Evolutionary conservation across 2,113 vertebrate genomes (phyloP), one percentile per base, ranked within the genome.

Genomic region (Spea bombifrons): DNA sequence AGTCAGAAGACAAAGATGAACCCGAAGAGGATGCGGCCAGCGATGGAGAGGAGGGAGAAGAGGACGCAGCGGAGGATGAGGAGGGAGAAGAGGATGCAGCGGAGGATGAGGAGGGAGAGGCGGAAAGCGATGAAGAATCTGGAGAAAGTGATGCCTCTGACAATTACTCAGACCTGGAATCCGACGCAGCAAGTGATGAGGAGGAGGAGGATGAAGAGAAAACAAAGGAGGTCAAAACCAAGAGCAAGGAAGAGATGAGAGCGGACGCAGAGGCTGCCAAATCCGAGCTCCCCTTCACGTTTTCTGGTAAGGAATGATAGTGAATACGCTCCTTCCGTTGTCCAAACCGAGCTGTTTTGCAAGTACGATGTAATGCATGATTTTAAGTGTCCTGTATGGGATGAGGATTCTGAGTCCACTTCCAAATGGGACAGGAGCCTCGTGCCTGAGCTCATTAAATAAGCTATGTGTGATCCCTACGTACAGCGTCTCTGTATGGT

Each of bases 221-320:
- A 16, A 75, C 87, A 2, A 65, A 67, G 7, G 2, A 78, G 75
- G 7, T 15, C 1, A 8, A 61, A 44, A 12, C 0, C 4, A 67
- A 80, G 5, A 80, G 65, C n/a, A 68, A 86, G 77, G 87, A 89
- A 4, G 82, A 87, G 50, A 73, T 71, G 59, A 85, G 85, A 63
- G 83, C 76, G 0, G 68, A 88, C 78, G 86, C 81, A 30, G 86
- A 89, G n/a, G 90, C 88, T 3, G 92, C 92, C 4, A 81, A 85
- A 66, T 77, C 89, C 1, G 94, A 98, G 77, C 94, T 99, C 30
- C 96, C 97, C 0, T 97, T 94, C 81, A 94, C 90, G 0, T 97
- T 98, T 75, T 15, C 88, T 82, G 97, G 97, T 98, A 84, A 79
- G 30, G 30, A 30, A 30, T 30, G 30, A 30, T 30, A 30, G 30